Conservation (phyloP, 2,888 invertebrate species). For the Trachelus stipa region DNA sequence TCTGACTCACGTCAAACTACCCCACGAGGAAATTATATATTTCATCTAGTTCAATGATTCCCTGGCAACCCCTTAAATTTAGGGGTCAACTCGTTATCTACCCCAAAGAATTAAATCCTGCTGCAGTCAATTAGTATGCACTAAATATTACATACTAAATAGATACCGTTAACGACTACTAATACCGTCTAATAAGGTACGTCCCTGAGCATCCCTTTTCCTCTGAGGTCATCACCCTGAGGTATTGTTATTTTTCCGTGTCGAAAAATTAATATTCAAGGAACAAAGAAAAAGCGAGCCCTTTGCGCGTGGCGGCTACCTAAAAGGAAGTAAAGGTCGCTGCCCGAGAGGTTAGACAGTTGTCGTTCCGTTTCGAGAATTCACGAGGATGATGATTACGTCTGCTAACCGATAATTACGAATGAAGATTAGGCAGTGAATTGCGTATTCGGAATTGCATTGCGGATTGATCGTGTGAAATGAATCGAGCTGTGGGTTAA, state of each 20-base stretch:
- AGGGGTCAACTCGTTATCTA: too few species aligned
- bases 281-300: background rate
- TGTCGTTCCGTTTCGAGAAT: background rate
- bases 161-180: background rate
- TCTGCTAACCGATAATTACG: background rate
- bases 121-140: background rate
- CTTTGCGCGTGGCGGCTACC: background rate
- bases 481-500: background rate
- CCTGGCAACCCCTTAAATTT: too few species aligned
- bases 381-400: background rate
- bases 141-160: background rate
- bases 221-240: background rate
- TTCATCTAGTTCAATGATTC: background rate
- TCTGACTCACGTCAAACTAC: conserved; percentile 4
- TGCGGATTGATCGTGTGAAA: background rate
- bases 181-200: background rate
- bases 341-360: background rate
- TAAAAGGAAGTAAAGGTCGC: background rate
- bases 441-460: background rate
- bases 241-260: background rate
- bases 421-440: background rate
- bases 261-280: background rate
- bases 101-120: background rate
- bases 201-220: background rate
- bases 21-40: background rate